These are phyloP conservation scores for Cacatua alba DNA, from an alignment of 2,113 vertebrate genomes.

Conservation along the genomic window DNA sequence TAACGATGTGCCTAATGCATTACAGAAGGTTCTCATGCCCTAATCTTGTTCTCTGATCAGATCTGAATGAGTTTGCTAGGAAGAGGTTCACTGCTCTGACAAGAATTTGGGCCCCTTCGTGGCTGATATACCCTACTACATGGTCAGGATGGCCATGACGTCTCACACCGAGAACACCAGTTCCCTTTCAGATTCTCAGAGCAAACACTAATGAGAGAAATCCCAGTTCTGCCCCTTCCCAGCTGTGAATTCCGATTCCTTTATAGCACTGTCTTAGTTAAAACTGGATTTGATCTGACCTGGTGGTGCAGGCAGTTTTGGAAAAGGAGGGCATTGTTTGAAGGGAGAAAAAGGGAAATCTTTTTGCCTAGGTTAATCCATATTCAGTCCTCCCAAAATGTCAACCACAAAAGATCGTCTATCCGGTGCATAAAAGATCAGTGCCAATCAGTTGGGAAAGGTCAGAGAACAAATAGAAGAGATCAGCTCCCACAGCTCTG, in stretches of 20 bases:
- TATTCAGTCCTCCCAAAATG: conserved; percentile 57
- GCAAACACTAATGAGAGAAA: background rate
- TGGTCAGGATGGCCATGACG: background rate
- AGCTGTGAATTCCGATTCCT: background rate
- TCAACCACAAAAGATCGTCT: conserved; percentile 20
- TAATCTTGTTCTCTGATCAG: background rate
- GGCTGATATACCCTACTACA: background rate
- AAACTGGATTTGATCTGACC: background rate
- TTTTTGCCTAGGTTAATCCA: conserved; percentile 43
- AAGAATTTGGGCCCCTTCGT: background rate
- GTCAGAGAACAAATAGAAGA: conserved; percentile 52
- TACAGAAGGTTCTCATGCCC: background rate
- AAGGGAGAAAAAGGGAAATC: conserved; percentile 29
- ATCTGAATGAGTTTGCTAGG: background rate
- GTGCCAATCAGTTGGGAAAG: conserved; percentile 57
- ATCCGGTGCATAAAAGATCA: conserved; percentile 11
- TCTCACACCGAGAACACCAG: background rate
- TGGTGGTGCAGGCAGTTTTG: background rate
- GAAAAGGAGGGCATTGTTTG: conserved; percentile 34
- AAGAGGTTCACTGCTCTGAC: background rate
- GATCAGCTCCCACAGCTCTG: conserved; percentile 26
- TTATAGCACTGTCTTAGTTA: background rate
- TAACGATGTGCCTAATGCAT: background rate
- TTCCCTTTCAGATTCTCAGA: background rate
- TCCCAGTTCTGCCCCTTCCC: background rate